Base-by-base conservation (phyloP, 1,140 invertebrate genomes). In the Portunus trituberculatus region DNA sequence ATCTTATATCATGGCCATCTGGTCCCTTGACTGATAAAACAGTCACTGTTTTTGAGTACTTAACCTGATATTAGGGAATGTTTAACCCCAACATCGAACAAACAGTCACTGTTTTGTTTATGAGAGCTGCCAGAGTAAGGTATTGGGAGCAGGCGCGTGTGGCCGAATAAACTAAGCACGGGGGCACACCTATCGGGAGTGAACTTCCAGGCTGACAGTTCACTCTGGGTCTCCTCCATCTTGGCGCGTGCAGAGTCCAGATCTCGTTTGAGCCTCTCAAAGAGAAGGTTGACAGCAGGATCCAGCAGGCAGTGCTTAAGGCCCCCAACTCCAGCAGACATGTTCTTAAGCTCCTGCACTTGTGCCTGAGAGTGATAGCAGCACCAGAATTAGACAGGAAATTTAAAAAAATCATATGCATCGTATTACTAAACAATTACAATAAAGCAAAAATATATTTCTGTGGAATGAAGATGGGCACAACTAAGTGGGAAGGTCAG, bases 151-250 rank as follows among this genome's bases (percentile, higher is more conserved):
- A 94, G 93, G 93, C 88, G 93, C 88, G 93, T 87, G 91, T 88
- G 94, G 94, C 91, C 94, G 94, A 92, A 95, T 93, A 95, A 95
- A 95, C 94, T 95, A 95, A 95, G 94, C 94, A 95, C 94, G 94
- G 94, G 93, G 91, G 96, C 96, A 97, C 97, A 98, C 98, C 99
- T 99, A 97, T 99, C 99, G 48, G 99, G 99, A 29, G 99, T 99
- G 97, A 99, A 99, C 97, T 99, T 99, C 99, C 99, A 99, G 0
- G 99, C 99, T 95, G 98, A 98, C 39, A 99, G 97, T 98, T 99
- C 99, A 97, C 99, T 99, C 97, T 99, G 99, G 39, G 99, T 99
- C 97, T 99, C 99, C 97, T 99, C 99, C 94, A 99, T 97, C 97
- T 98, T 98, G 82, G 98, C 98, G 97, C 99, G 99, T 14, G 98